A percentile compares a stretch with the other conserved stretches of the same genome.
Evolutionary conservation across 2,797 vertebrate species (phyloP).

Genomic region (Octomys mimax): DNA sequence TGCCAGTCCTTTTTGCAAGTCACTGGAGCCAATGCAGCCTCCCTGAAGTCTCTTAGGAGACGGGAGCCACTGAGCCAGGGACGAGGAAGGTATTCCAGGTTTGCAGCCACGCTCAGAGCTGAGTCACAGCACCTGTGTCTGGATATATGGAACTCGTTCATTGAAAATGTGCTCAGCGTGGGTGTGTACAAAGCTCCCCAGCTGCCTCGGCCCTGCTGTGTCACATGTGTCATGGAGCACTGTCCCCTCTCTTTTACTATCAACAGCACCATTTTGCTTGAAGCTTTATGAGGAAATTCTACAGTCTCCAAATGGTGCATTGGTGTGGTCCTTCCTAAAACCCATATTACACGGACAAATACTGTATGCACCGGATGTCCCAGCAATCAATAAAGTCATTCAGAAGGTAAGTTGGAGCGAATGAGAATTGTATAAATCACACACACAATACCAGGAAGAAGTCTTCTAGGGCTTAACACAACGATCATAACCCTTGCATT

Average conservation of each 20-base stretch:
- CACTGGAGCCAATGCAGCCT: rapidly evolving
- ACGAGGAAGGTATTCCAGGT: neutral
- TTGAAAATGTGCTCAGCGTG: neutral
- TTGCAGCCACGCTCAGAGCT: neutral
- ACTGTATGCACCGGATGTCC: conserved; percentile 86
- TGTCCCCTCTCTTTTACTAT: neutral
- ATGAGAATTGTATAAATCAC: neutral
- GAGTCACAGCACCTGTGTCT: neutral
- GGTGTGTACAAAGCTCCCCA: rapidly evolving
- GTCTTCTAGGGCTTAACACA: rapidly evolving
- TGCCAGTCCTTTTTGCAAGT: neutral
- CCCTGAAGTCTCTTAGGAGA: neutral
- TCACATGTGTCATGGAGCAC: neutral
- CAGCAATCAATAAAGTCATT: conserved; percentile 85
- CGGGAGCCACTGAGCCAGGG: too few species aligned
- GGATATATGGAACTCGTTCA: too few species aligned
- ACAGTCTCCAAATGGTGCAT: conserved; percentile 87
- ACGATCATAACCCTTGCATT: neutral
- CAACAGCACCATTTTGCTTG: conserved; percentile 88
- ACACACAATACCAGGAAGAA: neutral
- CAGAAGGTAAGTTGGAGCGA: conserved; percentile 83
- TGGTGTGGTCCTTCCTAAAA: conserved; percentile 90
- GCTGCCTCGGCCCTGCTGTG: neutral
- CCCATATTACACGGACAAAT: conserved; percentile 89
- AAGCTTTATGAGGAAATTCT: conserved; percentile 89